Conservation (phyloP, 2,888 invertebrate species). For the Neoascia interrupta region DNA sequence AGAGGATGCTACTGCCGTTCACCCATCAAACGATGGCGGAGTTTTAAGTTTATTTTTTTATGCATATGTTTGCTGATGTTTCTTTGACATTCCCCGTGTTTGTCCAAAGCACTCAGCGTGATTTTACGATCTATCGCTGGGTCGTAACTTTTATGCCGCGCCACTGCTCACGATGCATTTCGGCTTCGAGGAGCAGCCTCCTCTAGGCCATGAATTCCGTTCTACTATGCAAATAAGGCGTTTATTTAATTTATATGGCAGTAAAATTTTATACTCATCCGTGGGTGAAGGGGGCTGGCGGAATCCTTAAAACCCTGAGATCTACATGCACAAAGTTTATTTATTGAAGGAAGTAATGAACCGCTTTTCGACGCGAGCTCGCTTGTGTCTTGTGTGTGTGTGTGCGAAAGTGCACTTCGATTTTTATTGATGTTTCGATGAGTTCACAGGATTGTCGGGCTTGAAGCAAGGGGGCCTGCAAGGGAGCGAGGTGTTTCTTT, state of each 20-base stretch:
- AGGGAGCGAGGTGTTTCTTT: conserved; percentile 44
- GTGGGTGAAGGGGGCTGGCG: background rate
- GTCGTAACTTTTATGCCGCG: conserved; percentile 56
- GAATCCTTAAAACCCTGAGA: conserved; percentile 8
- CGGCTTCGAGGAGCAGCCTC: background rate
- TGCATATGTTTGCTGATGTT: background rate
- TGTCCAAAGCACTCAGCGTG: conserved; percentile 58
- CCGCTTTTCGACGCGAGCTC: no score
- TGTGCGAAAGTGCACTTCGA: conserved; percentile 62
- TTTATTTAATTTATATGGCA: conserved; percentile 64
- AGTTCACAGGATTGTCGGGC: no score
- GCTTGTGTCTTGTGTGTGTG: background rate
- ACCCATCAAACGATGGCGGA: background rate
- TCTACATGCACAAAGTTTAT: conserved; percentile 35
- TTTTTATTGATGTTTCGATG: conserved; percentile 53
- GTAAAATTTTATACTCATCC: conserved; percentile 36
- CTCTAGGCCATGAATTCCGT: conserved; percentile 4
- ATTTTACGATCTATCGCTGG: conserved; percentile 63
- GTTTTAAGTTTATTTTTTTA: conserved; percentile 4
- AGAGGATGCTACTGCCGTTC: no score
- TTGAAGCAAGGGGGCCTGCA: no score
- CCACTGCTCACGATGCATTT: conserved; percentile 50
- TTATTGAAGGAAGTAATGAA: conserved; percentile 67
- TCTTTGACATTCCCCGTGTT: conserved; percentile 41
- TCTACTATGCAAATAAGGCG: conserved; percentile 67